A percentile compares a stretch with the other conserved stretches of the same genome.
These are phyloP conservation scores for Camelus dromedarius DNA, from an alignment of 2,113 vertebrate species.

Conservation along the genomic window DNA sequence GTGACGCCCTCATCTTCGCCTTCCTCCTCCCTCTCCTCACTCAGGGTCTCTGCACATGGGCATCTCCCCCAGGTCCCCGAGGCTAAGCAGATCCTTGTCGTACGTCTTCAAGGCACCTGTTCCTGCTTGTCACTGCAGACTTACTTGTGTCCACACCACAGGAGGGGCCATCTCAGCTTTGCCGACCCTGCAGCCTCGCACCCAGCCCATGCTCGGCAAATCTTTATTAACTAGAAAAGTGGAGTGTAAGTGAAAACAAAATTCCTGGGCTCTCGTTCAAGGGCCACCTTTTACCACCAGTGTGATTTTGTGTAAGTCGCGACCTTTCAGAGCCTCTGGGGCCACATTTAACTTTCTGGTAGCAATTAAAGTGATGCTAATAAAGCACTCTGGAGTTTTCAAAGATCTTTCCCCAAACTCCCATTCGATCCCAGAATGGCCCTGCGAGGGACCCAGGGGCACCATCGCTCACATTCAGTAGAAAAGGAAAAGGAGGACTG, in stretches of 20 bases:
- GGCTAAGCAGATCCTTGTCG: neutral
- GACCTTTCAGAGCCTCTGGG: neutral
- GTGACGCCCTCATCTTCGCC: rapidly evolving
- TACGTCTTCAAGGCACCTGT: neutral
- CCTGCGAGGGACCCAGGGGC: neutral
- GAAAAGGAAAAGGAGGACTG: neutral
- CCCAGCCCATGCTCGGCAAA: neutral
- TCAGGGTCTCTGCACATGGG: neutral
- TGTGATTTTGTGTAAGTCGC: neutral
- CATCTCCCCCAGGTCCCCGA: neutral
- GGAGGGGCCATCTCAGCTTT: neutral
- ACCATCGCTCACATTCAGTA: neutral
- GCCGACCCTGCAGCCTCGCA: rapidly evolving
- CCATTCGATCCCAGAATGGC: neutral
- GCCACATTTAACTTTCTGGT: neutral
- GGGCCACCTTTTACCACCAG: neutral
- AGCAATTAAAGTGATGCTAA: neutral
- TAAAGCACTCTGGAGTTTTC: neutral
- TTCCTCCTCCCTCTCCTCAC: neutral
- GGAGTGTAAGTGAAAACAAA: neutral
- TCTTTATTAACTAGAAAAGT: neutral
- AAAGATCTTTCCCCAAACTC: neutral
- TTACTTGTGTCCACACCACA: rapidly evolving
- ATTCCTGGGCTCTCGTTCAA: neutral
- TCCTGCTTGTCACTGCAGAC: rapidly evolving